A percentile compares a stretch with the other conserved stretches of the same genome.
These are phyloP conservation scores for Orthonevra nobilis DNA, from an alignment of 2,888 invertebrate species.

Conservation along the genomic window DNA sequence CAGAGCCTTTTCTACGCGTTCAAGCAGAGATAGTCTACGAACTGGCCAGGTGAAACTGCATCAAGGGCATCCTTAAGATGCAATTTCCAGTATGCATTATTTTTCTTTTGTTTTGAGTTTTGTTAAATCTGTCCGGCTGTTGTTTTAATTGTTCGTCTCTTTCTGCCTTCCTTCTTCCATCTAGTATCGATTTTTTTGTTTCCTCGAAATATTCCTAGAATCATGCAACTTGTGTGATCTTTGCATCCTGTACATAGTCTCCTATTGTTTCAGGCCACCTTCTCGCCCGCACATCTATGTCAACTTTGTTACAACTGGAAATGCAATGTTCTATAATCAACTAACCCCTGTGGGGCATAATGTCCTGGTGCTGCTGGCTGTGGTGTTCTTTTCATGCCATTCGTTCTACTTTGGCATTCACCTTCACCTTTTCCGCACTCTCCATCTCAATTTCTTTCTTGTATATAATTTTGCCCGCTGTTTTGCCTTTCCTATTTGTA, in stretches of 20 bases:
- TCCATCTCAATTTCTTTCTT: too few species aligned
- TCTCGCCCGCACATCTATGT: constrained; percentile 50
- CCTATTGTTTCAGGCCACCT: constrained; percentile 50
- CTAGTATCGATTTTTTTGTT: constrained; percentile 7
- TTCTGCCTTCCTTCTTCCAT: neutral
- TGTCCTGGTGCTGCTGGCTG: constrained; percentile 22
- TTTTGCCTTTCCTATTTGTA: constrained; percentile 32
- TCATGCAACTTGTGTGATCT: constrained; percentile 49
- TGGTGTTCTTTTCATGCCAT: neutral
- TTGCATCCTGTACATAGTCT: neutral
- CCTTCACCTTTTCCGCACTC: constrained; percentile 48
- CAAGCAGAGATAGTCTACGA: too few species aligned
- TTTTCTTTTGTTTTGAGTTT: constrained; percentile 16
- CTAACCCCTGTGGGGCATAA: constrained; percentile 38
- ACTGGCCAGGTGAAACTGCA: constrained; percentile 28
- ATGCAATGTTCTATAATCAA: constrained; percentile 59
- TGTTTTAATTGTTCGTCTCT: constrained; percentile 17
- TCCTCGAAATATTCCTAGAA: constrained; percentile 2
- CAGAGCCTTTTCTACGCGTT: too few species aligned
- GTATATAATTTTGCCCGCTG: constrained; percentile 1
- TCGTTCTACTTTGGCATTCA: constrained; percentile 4
- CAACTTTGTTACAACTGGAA: constrained; percentile 34
- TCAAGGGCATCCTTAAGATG: constrained; percentile 32
- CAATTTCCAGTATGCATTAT: constrained; percentile 1
- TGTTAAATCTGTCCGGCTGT: constrained; percentile 7